phyloP scores from a whole-genome alignment of 2,113 vertebrate genomes.

The Polypterus senegalus region DNA sequence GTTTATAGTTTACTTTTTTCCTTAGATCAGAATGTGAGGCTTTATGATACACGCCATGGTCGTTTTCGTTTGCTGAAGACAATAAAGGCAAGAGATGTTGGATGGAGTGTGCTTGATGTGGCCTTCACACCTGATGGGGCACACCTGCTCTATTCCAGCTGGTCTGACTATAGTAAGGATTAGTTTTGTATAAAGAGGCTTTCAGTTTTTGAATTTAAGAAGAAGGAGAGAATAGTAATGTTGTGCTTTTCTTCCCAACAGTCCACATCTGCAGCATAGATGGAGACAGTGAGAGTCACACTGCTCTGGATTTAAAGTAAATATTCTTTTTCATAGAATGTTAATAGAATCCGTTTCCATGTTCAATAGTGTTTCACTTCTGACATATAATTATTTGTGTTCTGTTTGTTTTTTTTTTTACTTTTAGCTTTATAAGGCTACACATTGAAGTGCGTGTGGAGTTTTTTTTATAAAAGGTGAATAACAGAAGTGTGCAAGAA shows the following conservation, averaged over 20 bases:
- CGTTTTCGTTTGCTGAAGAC: constrained; percentile 62
- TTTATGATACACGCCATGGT: constrained; percentile 69
- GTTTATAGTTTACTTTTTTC: background rate
- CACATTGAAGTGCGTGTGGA: no score
- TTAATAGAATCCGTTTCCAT: background rate
- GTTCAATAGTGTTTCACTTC: background rate
- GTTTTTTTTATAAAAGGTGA: no score
- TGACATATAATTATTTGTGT: background rate
- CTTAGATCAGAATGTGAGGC: constrained; percentile 75
- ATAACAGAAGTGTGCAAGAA: no score
- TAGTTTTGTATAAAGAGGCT: background rate
- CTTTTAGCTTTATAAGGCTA: no score
- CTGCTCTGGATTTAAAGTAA: constrained; percentile 82
- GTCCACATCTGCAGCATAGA: constrained; percentile 84
- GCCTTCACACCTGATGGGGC: constrained; percentile 73
- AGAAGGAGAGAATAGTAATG: background rate
- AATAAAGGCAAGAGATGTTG: constrained; percentile 76
- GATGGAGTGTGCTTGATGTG: constrained; percentile 82
- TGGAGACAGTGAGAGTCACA: constrained; percentile 74
- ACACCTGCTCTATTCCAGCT: constrained; percentile 81
- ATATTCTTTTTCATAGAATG: constrained; percentile 20
- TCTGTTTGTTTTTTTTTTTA: no score
- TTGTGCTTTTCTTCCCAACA: constrained; percentile 28
- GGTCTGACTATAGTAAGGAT: constrained; percentile 74
- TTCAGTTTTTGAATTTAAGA: constrained; percentile 37